These are phyloP conservation scores for Mactra quadrangularis DNA, from an alignment of 1,140 invertebrate species.

Conservation along the genomic window DNA sequence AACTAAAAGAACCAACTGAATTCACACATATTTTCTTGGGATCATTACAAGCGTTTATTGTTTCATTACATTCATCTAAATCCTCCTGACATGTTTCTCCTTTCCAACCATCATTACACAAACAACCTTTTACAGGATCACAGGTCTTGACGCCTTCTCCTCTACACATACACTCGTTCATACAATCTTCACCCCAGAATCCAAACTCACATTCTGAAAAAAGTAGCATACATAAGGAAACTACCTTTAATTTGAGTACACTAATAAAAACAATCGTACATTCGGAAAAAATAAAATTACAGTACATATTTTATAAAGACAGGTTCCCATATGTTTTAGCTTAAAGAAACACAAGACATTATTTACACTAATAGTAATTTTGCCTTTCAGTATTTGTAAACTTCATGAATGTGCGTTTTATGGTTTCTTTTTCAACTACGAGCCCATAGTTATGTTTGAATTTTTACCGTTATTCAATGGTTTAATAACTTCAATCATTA, in stretches of 20 bases:
- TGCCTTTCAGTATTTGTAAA: no score
- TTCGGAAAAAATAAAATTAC: neutral
- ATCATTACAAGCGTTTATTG: neutral
- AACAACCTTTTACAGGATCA: slow-evolving; percentile 15
- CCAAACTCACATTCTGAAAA: slow-evolving; percentile 3
- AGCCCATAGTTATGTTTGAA: no score
- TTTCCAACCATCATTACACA: neutral
- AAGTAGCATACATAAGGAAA: neutral
- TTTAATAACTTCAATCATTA: no score
- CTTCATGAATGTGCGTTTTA: no score
- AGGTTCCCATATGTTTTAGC: no score
- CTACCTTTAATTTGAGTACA: neutral
- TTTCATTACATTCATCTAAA: neutral
- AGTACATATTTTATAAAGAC: no score
- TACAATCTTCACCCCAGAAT: neutral
- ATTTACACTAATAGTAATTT: no score
- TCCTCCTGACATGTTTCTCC: neutral
- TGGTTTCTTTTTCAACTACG: no score
- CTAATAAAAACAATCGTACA: neutral
- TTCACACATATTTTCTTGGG: neutral
- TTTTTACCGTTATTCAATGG: no score
- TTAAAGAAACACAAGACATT: no score
- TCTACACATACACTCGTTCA: neutral
- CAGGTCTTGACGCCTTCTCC: neutral
- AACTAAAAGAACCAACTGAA: neutral